Evolutionary conservation across 2,113 vertebrate species (phyloP).

Genomic region (Mastomys natalensis): DNA sequence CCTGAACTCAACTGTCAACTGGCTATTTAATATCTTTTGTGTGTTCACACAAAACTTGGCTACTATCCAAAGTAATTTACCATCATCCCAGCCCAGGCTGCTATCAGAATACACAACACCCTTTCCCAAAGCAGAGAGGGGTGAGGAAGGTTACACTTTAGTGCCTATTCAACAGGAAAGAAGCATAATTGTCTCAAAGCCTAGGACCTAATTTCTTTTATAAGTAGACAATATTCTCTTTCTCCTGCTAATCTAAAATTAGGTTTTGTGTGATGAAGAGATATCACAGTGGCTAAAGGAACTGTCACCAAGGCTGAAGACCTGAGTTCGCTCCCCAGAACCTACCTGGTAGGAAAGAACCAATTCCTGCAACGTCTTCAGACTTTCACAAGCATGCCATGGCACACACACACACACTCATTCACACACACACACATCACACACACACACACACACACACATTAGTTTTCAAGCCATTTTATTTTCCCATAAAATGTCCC

Average conservation of each 20-base stretch:
- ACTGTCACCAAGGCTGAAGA: background rate
- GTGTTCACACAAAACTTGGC: background rate
- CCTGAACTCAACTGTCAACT: background rate
- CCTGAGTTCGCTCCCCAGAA: background rate
- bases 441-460: background rate
- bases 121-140: background rate
- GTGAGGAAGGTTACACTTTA: background rate
- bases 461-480: conserved; percentile 14
- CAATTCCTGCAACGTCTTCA: background rate
- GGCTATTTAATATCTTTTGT: background rate
- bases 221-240: background rate
- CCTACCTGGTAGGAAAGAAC: background rate
- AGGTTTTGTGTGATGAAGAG: background rate
- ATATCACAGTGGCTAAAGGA: background rate
- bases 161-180: background rate
- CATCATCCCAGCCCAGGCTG: background rate
- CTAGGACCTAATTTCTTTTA: background rate
- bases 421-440: background rate
- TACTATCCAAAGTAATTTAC: background rate
- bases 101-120: background rate
- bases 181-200: background rate
- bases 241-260: background rate
- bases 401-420: background rate
- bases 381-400: background rate
- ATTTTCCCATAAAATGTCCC: conserved; percentile 25